Evolutionary conservation across 2,888 invertebrate genomes (phyloP), one percentile per base, ranked within the genome.

Genomic region (Lacanobia oleracea): DNA sequence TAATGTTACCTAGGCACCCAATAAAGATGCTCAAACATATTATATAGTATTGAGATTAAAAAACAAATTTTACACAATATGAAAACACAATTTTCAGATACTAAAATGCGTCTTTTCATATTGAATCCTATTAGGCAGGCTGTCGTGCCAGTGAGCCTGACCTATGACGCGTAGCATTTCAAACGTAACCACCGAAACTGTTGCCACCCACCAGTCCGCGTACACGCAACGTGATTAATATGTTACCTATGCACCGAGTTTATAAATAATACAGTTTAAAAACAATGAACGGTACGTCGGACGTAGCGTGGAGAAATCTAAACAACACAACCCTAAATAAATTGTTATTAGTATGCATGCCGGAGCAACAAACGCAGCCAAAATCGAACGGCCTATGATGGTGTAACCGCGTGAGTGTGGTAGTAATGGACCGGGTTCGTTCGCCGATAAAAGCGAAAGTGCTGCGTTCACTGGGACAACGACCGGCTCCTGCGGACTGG

Each of bases 381-480:
- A 95, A 95, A 93, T 89, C 89, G 88, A 89, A 89, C 87, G 84
- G 86, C 86, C 83, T 77, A 87, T 90, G 92, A 93, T 95, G 95
- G 94, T 95, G 94, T 94, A 95, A 95, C 93, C 89, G 89, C 92
- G 94, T 94, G 94, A 93, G 92, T 89, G 92, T 88, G 91, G 91
- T 94, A 94, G 93, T 93, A 95, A 95, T 95, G 93, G 91, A 85
- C 91, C 91, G 94, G 95, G 96, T 96, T 96, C 96, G 93, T 94
- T 96, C 94, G 94, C 95, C 95, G 93, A 93, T 92, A 93, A 96
- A 94, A 96, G 94, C 95, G 96, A 96, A 96, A 96, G 95, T 95
- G 89, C 89, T 90, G 87, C 94, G 95, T 95, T 95, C 95, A 96
- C 87, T 95, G 94, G 96, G 94, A 95, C 96, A 94, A 95, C 93